phyloP scores from a whole-genome alignment of 2,113 vertebrate genomes.

The Passer domesticus region DNA sequence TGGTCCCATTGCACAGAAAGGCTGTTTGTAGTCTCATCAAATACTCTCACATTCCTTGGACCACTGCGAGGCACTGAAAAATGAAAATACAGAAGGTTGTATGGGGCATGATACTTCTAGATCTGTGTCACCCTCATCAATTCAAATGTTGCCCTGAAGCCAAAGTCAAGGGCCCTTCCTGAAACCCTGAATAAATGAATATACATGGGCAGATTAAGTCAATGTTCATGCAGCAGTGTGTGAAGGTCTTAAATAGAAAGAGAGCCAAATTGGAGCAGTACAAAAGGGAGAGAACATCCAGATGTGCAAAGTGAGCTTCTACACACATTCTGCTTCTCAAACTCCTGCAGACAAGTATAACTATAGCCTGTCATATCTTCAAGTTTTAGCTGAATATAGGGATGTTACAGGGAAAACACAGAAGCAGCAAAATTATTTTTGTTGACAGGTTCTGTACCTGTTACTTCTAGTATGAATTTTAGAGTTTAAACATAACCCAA shows the following conservation, averaged over 20 bases:
- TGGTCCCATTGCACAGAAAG: slow-evolving; percentile 94
- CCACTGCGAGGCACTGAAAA: slow-evolving; percentile 87
- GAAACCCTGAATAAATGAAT: not conserved
- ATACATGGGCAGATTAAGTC: not conserved
- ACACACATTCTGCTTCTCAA: not conserved
- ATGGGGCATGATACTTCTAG: not conserved
- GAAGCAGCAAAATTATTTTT: not conserved
- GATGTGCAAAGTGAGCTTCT: not conserved
- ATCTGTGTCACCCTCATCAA: not conserved
- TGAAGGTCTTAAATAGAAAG: not conserved
- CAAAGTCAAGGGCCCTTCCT: not conserved
- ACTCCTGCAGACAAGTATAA: not conserved
- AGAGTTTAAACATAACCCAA: not conserved
- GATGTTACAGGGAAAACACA: not conserved
- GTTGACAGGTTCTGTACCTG: not conserved
- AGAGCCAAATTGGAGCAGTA: not conserved
- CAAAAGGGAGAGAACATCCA: not conserved
- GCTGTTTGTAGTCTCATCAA: slow-evolving; percentile 89
- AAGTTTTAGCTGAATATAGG: not conserved
- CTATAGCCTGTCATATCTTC: not conserved
- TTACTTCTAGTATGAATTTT: not conserved
- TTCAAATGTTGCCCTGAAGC: not conserved
- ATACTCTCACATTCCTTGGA: slow-evolving; percentile 91
- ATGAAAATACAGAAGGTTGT: not conserved
- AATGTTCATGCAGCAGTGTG: not conserved